Evolutionary conservation across 2,113 vertebrate species (phyloP).

Genomic region (Psephotus haematonotus): DNA sequence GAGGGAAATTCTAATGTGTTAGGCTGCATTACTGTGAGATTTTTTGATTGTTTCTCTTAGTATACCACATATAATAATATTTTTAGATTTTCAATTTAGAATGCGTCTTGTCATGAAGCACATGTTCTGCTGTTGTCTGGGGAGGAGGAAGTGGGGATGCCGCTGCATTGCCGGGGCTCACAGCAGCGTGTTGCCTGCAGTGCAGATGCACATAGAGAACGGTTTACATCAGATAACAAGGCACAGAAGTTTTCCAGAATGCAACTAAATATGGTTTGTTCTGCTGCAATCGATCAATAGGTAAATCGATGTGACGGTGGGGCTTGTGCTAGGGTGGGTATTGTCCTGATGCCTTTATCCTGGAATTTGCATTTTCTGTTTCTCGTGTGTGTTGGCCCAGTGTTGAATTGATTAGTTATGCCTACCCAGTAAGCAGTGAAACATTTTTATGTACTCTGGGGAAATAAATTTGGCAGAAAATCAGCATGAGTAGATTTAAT

Average conservation of each 20-base stretch:
- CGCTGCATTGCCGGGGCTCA: neutral
- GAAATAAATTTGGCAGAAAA: conserved; percentile 99
- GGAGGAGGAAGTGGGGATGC: neutral
- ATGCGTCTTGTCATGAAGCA: fast-evolving
- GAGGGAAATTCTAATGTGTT: fast-evolving
- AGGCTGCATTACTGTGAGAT: fast-evolving
- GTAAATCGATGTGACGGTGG: neutral
- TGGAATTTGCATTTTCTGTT: conserved; percentile 72
- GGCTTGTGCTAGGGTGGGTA: neutral
- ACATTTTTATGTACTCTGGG: conserved; percentile 87
- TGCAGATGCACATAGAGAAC: neutral
- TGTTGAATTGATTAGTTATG: conserved; percentile 87
- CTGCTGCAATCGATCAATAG: neutral
- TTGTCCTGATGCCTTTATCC: conserved; percentile 5
- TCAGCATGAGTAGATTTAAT: conserved; percentile 99
- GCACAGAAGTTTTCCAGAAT: neutral
- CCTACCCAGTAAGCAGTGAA: conserved; percentile 84
- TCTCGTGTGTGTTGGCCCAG: conserved; percentile 69
- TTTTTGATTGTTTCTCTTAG: fast-evolving
- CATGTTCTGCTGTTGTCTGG: neutral
- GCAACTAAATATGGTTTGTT: fast-evolving
- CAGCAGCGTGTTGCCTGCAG: neutral
- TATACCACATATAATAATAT: fast-evolving
- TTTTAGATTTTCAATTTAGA: neutral
- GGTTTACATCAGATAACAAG: neutral